Evolutionary conservation across 2,113 vertebrate genomes (phyloP).

Genomic region (Crypturellus undulatus): DNA sequence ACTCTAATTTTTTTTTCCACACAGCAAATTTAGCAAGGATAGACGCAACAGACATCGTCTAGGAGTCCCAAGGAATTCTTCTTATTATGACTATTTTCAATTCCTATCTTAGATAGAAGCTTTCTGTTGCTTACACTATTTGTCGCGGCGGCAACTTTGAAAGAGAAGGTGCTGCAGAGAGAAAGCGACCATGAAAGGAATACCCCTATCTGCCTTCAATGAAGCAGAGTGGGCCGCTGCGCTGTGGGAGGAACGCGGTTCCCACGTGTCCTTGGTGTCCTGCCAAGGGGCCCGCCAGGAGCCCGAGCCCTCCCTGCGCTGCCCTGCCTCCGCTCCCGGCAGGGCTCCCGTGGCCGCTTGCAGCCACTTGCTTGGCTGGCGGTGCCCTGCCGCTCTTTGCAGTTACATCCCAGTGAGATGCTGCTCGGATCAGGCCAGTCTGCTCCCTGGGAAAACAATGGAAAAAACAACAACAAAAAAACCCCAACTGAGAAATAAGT

Average conservation of each 20-base stretch:
- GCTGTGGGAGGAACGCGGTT: not conserved
- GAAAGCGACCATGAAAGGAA: not conserved
- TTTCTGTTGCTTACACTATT: slow-evolving; percentile 12
- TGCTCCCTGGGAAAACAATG: not conserved
- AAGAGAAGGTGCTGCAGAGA: not conserved
- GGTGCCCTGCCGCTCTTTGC: not conserved
- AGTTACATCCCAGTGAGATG: slow-evolving; percentile 8
- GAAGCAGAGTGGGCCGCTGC: not conserved
- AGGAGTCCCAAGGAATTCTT: slow-evolving; percentile 24
- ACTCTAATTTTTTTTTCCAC: slow-evolving; percentile 20
- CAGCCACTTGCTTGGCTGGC: slow-evolving; percentile 22
- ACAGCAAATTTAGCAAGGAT: not conserved
- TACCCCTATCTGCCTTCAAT: not conserved
- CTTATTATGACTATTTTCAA: slow-evolving; percentile 30
- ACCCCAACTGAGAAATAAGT: not conserved
- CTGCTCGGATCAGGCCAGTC: not conserved
- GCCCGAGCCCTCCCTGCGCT: not conserved
- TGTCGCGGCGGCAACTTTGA: slow-evolving; percentile 15
- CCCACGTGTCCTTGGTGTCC: not conserved
- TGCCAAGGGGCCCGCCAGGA: slow-evolving; percentile 21
- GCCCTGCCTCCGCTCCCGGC: not conserved
- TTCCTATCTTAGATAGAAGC: not conserved
- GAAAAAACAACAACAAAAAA: not conserved
- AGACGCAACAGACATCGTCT: not conserved
- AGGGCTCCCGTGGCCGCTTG: not conserved